phyloP scores from a whole-genome alignment of 2,797 vertebrate genomes.

The Cryptoprocta ferox region DNA sequence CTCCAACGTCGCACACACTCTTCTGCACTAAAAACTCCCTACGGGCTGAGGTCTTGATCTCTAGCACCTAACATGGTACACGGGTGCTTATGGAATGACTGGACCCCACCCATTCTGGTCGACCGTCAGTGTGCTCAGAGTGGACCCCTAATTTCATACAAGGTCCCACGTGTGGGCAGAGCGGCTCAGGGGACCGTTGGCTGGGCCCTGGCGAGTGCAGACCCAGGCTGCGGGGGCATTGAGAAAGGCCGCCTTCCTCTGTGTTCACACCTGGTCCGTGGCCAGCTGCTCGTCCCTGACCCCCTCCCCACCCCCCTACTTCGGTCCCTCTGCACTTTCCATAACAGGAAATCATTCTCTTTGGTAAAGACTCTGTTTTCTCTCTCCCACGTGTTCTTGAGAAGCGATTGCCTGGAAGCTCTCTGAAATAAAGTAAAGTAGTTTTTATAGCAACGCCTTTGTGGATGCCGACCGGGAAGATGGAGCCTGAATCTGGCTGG shows the following conservation, averaged over 20 bases:
- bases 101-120: no score
- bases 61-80: no score
- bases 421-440: not conserved
- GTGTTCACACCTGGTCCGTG: not conserved
- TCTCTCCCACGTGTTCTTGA: not conserved
- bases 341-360: not conserved
- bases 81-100: no score
- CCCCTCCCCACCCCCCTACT: not conserved
- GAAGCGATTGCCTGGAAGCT: not conserved
- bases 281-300: not conserved
- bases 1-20: no score
- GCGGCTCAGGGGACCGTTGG: not conserved
- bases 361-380: not conserved
- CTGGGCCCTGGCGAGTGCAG: not conserved
- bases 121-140: not conserved
- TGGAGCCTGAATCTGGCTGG: not conserved
- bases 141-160: not conserved
- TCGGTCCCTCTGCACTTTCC: not conserved
- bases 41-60: not conserved
- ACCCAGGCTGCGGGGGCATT: fast-evolving
- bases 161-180: not conserved
- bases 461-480: not conserved
- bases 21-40: not conserved
- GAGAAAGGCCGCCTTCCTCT: not conserved
- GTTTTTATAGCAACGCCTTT: not conserved